A percentile compares a stretch with the other conserved stretches of the same genome.
Evolutionary conservation across 1,140 invertebrate genomes (phyloP).

Genomic region (Temnothorax curvispinosus): DNA sequence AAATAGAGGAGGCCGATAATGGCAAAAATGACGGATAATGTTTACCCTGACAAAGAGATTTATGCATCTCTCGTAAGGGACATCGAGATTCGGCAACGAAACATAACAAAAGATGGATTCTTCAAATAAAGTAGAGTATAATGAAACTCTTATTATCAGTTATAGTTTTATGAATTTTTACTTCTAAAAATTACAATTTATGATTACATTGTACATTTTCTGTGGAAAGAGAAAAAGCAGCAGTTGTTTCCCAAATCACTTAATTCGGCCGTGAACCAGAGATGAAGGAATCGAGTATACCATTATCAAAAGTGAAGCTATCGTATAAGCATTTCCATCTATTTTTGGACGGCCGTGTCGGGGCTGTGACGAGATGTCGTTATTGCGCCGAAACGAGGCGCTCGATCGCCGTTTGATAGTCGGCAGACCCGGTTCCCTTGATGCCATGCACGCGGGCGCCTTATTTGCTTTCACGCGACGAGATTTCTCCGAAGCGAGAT

Average conservation of each 20-base stretch:
- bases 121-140: too few species aligned
- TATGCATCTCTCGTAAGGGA: not conserved
- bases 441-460: conserved; percentile 55
- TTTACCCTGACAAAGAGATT: not conserved
- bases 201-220: not conserved
- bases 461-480: conserved; percentile 68
- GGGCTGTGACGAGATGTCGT: conserved; percentile 13
- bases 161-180: not conserved
- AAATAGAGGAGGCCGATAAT: not conserved
- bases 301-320: not conserved
- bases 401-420: conserved; percentile 57
- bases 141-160: too few species aligned
- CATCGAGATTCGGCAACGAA: not conserved
- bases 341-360: not conserved
- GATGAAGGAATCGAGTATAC: not conserved
- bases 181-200: not conserved
- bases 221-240: not conserved
- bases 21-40: not conserved
- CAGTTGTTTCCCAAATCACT: not conserved
- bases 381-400: conserved; percentile 25
- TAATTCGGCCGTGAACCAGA: not conserved
- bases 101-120: not conserved
- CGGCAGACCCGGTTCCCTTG: conserved; percentile 68
- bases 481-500: conserved; percentile 69
- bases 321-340: not conserved